Percentiles rank a stretch among this genome's conserved stretches.
These are phyloP conservation scores for Lerema accius DNA, from an alignment of 1,140 invertebrate genomes.

Conservation along the genomic window DNA sequence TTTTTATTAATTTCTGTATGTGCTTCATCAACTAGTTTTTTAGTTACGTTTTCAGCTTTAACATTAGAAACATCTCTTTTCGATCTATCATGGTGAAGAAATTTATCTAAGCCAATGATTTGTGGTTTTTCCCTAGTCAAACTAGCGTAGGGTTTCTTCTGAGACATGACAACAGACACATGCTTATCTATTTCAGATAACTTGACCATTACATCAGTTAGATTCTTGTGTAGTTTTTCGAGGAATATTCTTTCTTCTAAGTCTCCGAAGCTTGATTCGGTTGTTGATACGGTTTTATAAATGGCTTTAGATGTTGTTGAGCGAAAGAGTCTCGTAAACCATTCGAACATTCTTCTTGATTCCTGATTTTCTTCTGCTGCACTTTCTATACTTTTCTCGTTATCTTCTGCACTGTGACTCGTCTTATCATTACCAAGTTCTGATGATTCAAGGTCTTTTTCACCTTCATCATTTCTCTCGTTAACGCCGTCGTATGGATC, in stretches of 20 bases:
- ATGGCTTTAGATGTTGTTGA: neutral
- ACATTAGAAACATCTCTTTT: slow-evolving; percentile 4
- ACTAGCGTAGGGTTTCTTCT: neutral
- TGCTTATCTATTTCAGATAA: neutral
- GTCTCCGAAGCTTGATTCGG: neutral
- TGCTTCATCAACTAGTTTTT: too few species aligned
- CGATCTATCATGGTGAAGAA: neutral
- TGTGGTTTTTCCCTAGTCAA: neutral
- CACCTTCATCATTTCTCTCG: neutral
- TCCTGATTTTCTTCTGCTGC: neutral
- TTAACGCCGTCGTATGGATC: neutral
- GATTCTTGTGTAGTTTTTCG: neutral
- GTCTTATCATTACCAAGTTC: too few species aligned
- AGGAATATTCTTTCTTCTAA: slow-evolving; percentile 9
- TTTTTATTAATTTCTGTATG: too few species aligned
- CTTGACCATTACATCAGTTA: slow-evolving; percentile 7
- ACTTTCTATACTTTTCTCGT: too few species aligned
- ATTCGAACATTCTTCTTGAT: slow-evolving; percentile 1
- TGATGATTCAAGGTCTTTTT: too few species aligned
- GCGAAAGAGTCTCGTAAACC: slow-evolving; percentile 2
- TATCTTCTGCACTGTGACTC: too few species aligned
- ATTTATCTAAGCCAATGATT: too few species aligned
- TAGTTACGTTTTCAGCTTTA: too few species aligned
- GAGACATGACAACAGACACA: neutral
- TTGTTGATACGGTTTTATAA: neutral